A percentile compares a stretch with the other conserved stretches of the same genome.
phyloP scores from a whole-genome alignment of 1,140 invertebrate genomes.

The Acromyrmex charruanus region DNA sequence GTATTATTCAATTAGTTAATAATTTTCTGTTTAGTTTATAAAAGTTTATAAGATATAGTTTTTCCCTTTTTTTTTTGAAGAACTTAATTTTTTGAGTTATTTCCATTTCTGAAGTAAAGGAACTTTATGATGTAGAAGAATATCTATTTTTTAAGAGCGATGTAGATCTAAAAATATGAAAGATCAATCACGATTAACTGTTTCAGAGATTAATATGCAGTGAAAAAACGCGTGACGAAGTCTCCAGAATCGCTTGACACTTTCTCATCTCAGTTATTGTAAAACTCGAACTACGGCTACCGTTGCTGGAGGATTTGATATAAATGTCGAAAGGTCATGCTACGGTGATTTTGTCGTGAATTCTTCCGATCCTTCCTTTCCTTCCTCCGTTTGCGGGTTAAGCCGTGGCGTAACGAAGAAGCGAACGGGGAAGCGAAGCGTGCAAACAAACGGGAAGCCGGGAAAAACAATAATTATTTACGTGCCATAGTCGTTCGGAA shows the following conservation, averaged over 20 bases:
- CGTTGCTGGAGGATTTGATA: slow-evolving; percentile 9
- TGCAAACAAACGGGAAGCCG: slow-evolving; percentile 59
- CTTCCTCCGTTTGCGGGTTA: slow-evolving; percentile 60
- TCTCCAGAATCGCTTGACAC: background rate
- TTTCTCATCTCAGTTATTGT: slow-evolving; percentile 21
- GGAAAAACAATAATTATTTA: slow-evolving; percentile 66
- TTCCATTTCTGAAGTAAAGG: too few relatives aligned
- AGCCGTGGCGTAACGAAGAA: slow-evolving; percentile 62
- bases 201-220: slow-evolving; percentile 11
- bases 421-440: slow-evolving; percentile 64
- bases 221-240: background rate
- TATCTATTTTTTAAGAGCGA: background rate
- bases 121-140: too few relatives aligned
- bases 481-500: slow-evolving; percentile 42
- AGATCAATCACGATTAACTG: background rate
- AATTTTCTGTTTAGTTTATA: too few relatives aligned
- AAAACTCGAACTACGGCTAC: background rate
- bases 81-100: too few relatives aligned
- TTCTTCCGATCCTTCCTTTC: slow-evolving; percentile 57
- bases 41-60: too few relatives aligned
- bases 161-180: background rate
- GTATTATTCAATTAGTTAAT: too few relatives aligned
- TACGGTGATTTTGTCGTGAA: slow-evolving; percentile 71
- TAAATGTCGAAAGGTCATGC: slow-evolving; percentile 63
- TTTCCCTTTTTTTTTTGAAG: too few relatives aligned